Conservation (phyloP, 2,888 invertebrate genomes). For the Brenthis hecate region DNA sequence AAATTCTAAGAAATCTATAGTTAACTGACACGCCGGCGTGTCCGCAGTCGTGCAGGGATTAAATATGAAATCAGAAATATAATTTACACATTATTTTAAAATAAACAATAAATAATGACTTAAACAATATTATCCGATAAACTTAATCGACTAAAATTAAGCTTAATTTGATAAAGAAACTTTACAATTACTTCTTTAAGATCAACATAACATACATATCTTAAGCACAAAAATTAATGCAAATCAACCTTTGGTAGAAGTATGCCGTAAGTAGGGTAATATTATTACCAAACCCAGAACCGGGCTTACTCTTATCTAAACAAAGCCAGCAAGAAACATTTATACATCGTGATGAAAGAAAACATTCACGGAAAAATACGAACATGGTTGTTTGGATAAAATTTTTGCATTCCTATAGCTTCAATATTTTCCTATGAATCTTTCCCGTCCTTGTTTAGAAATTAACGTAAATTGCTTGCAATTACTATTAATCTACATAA, state of each 20-base stretch:
- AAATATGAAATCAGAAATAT: no score
- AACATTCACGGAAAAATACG: constrained; percentile 6
- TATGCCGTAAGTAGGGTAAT: background rate
- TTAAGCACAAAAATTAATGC: background rate
- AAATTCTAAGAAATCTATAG: no score
- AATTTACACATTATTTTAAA: no score
- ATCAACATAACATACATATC: no score
- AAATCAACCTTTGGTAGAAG: background rate
- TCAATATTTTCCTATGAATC: background rate
- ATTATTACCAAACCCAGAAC: constrained; percentile 11
- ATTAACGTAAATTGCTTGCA: background rate
- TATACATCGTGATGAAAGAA: constrained; percentile 7
- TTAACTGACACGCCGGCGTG: no score
- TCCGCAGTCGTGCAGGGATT: no score
- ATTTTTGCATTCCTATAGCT: background rate
- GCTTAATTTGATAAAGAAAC: no score
- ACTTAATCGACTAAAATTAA: no score
- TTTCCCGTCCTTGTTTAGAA: background rate
- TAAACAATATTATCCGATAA: no score
- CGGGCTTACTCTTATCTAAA: constrained; percentile 13
- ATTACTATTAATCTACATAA: no score
- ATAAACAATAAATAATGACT: no score
- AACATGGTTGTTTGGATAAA: background rate
- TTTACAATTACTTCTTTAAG: no score
- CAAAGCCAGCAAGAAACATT: constrained; percentile 11